phyloP scores from a whole-genome alignment of 2,888 invertebrate genomes.

The Cordilura impudica region DNA sequence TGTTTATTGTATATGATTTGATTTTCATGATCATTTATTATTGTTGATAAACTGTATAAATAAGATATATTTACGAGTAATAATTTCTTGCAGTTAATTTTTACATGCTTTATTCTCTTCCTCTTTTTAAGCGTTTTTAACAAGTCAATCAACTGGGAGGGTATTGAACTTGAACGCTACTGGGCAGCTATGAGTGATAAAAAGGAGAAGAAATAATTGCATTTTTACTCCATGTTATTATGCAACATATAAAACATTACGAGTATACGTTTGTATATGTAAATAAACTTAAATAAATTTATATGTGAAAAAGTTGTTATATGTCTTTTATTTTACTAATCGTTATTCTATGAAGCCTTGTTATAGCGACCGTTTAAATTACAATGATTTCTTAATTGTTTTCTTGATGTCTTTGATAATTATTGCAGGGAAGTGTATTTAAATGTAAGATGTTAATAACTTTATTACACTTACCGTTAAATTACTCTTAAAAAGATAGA shows the following conservation, averaged over 20 bases:
- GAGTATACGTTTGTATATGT: background rate
- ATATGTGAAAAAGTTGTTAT: background rate
- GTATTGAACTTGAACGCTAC: constrained; percentile 81
- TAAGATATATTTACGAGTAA: background rate
- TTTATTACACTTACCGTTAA: no score
- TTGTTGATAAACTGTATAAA: background rate
- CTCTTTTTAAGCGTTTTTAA: constrained; percentile 78
- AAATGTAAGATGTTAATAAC: no score
- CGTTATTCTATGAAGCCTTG: no score
- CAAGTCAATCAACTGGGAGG: constrained; percentile 81
- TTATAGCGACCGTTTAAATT: no score
- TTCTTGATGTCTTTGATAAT: no score
- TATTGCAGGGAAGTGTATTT: no score
- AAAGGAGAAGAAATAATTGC: constrained; percentile 53
- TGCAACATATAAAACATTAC: background rate
- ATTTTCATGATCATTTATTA: background rate
- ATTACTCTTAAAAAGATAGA: no score
- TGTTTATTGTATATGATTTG: background rate
- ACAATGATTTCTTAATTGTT: no score
- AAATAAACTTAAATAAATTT: background rate
- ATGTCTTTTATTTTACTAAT: no score
- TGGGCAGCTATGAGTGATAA: constrained; percentile 70
- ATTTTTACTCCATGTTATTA: background rate
- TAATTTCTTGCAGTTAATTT: constrained; percentile 5
- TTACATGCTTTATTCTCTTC: constrained; percentile 2